Conservation (phyloP, 2,113 vertebrate genomes). For the Esox niger region DNA sequence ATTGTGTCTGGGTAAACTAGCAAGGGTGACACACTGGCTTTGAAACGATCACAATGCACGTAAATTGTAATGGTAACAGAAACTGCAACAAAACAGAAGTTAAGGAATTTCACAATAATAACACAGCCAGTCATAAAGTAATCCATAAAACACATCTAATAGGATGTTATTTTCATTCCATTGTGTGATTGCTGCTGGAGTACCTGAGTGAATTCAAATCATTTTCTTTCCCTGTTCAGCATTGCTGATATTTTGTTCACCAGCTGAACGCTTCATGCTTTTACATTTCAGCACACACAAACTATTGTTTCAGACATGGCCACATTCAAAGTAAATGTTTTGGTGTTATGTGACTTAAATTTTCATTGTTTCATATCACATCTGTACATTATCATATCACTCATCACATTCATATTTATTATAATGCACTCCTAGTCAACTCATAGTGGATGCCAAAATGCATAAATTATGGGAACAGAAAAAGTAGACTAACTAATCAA, state of each 20-base stretch:
- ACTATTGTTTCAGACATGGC: no score
- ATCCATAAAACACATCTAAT: conserved; percentile 59
- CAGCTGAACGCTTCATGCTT: conserved; percentile 26
- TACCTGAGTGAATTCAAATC: conserved; percentile 54
- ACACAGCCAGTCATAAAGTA: conserved; percentile 62
- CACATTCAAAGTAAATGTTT: no score
- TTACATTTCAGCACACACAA: background rate
- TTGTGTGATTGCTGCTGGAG: conserved; percentile 60
- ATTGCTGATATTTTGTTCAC: conserved; percentile 39
- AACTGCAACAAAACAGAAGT: conserved; percentile 34
- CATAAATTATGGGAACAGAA: no score
- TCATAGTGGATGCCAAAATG: no score
- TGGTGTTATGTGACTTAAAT: conserved; percentile 23
- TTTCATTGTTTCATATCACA: conserved; percentile 25
- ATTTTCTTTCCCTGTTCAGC: conserved; percentile 49
- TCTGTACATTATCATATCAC: no score
- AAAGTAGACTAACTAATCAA: no score
- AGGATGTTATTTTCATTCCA: conserved; percentile 67
- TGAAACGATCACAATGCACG: conserved; percentile 41
- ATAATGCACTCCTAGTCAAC: no score
- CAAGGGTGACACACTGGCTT: conserved; percentile 39
- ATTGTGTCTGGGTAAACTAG: conserved; percentile 51
- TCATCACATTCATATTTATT: no score
- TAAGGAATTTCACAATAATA: conserved; percentile 46
- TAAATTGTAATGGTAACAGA: conserved; percentile 29